Base-by-base conservation (phyloP, 2,113 vertebrate species). In the Solea solea region DNA sequence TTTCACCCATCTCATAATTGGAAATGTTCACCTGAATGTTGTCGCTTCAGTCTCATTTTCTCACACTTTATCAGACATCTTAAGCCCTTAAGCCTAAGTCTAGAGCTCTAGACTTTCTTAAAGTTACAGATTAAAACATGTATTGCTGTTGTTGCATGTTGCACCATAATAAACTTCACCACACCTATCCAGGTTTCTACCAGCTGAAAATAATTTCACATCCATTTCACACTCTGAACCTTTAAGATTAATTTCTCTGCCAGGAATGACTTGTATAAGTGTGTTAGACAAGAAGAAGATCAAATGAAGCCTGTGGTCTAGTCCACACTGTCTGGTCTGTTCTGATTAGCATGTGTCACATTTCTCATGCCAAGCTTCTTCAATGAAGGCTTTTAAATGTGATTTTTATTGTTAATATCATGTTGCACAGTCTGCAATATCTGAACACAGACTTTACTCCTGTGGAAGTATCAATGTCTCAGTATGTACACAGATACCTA, bases 401-500 rank as follows among this genome's bases (percentile, higher is more conserved):
- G 45, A 76, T 71, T 60, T 73, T 59, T 15, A 60, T 59, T 62
- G 63, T 40, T n/a, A 64, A 52, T 79, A 76, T 85, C 70, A 77
- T 10, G 16, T 87, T 81, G 62, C 9, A 51, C 51, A 28, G n/a
- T 59, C 54, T 51, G 14, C 61, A 15, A 14, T 4, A 6, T 41
- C 41, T 73, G 0, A 60, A 77, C 16, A 7, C 28, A 62, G 49
- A 71, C 45, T 61, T 77, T 58, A 71, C 63, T 52, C 60, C 51
- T 53, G 34, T 71, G 67, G 65, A 46, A 71, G 52, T 82, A 88
- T 88, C 71, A 64, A 0, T 72, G 63, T 81, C 67, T 86, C 46
- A 16, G 67, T 82, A 81, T 86, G 79, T 21, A 40, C 56, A 61
- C 76, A 61, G 45, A 80, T 83, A 68, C 13, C 50, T 69, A 53